A percentile compares a stretch with the other conserved stretches of the same genome.
Conservation (phyloP, 2,888 invertebrate genomes). For the Allolobophora icterica region DNA sequence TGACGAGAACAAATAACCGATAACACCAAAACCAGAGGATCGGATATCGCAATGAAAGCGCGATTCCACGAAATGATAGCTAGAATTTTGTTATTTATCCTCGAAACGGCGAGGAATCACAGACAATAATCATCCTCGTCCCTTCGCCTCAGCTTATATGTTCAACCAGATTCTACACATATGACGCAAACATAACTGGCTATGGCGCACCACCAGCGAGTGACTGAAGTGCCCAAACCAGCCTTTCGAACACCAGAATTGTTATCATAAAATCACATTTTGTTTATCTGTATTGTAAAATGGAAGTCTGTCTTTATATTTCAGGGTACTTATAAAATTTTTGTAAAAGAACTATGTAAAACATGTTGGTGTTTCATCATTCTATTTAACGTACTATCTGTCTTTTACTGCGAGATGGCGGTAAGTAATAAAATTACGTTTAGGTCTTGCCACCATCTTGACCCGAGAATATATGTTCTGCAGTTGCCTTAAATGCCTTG, state of each 20-base stretch:
- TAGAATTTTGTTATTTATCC: background rate
- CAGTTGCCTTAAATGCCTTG: background rate
- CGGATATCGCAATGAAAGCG: background rate
- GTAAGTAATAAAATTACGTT: background rate
- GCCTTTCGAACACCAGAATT: too few relatives aligned
- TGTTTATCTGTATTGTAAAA: too few relatives aligned
- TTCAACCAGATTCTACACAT: background rate
- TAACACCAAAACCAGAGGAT: background rate
- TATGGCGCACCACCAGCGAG: background rate
- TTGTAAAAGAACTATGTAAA: too few relatives aligned
- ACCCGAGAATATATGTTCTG: background rate
- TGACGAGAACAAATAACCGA: background rate
- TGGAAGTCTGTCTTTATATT: too few relatives aligned
- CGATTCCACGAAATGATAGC: background rate
- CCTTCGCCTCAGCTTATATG: background rate
- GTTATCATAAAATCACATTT: too few relatives aligned
- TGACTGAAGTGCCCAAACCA: background rate
- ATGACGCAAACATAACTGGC: background rate
- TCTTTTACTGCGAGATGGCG: background rate
- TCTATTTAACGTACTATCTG: background rate
- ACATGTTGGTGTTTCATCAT: background rate
- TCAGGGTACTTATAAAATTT: too few relatives aligned
- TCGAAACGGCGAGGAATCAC: constrained; percentile 1
- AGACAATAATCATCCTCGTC: constrained; percentile 17
- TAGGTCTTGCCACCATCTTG: background rate